phyloP scores from a whole-genome alignment of 2,888 invertebrate genomes.

The Chymomyza fuscimana region DNA sequence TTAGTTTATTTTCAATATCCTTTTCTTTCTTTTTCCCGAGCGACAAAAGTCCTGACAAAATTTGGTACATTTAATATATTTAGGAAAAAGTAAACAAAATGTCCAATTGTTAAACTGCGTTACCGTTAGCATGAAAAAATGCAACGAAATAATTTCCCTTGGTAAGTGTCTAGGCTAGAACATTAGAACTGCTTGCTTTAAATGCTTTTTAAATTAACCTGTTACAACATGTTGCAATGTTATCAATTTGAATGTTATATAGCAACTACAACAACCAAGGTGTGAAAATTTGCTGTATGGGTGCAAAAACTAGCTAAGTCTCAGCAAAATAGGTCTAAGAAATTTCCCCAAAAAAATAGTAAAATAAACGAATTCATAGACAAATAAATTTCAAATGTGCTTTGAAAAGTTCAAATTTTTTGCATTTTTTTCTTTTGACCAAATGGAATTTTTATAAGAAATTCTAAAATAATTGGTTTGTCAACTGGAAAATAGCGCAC shows the following conservation, averaged over 20 bases:
- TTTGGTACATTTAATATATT: too few species aligned
- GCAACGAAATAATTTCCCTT: background rate
- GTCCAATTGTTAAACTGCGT: too few species aligned
- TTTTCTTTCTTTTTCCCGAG: too few species aligned
- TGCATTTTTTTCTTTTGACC: background rate
- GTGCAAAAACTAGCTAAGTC: background rate
- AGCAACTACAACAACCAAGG: background rate
- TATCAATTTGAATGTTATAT: background rate
- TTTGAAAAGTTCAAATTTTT: background rate
- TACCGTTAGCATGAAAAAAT: too few species aligned
- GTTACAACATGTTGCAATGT: background rate
- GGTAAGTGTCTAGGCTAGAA: background rate
- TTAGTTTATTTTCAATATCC: too few species aligned
- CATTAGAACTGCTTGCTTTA: background rate
- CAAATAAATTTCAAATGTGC: background rate
- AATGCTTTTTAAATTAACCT: too few species aligned
- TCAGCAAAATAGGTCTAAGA: background rate
- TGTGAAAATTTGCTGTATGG: too few species aligned
- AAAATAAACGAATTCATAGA: background rate
- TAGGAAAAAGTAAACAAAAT: too few species aligned
- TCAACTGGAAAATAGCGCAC: constrained; percentile 30
- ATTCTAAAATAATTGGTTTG: constrained; percentile 40
- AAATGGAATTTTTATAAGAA: background rate
- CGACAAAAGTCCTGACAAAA: too few species aligned
- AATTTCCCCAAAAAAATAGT: background rate